Evolutionary conservation across 2,113 vertebrate genomes (phyloP), one percentile per base, ranked within the genome.

Genomic region (Anolis carolinensis): DNA sequence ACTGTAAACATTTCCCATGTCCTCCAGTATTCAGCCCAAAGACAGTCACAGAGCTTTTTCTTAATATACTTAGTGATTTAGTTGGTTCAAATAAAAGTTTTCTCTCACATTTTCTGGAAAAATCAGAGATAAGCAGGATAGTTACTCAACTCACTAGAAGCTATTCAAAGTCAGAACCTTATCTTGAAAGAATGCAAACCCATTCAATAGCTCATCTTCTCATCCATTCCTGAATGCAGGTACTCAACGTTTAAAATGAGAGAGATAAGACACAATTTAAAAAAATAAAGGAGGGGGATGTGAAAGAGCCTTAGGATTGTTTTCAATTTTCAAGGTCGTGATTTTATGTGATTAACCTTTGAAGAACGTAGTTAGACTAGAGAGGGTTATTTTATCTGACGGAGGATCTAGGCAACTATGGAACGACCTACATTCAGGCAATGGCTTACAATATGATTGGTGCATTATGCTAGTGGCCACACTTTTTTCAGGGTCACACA

Each of bases 271-370:
- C 63, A 88, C 70, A 62, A 27, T 55, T 65, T 86, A 81, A 90
- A 84, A 36, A 91, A 88, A 91, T 63, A 2, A 50, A 25, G 36
- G 67, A 85, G 79, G 55, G 27, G 14, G 5, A 83, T 59, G 63
- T 67, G 52, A 18, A 25, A 88, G 74, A 84, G 65, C 44, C 79
- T 21, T 34, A 83, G 89, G 18, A 27, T 90, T 1, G 7, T 86
- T 86, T 81, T 93, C 87, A 30, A 50, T 81, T 91, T 93, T 93
- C 91, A 93, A 93, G 92, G 86, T 80, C 73, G 27, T 76, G 87
- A 44, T 44, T 79, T 14, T 70, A 30, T 70, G 67, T 4, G 63
- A n/a, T 89, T 90, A n/a, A 91, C 91, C 91, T 92, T 91, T 59
- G 39, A 75, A 83, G 84, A 83, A 93, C 90, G 48, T 50, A 74